Percentiles rank a stretch among this genome's conserved stretches.
These are phyloP conservation scores for Caenorhabditis virilis DNA, from an alignment of 2,888 invertebrate species.

Conservation along the genomic window DNA sequence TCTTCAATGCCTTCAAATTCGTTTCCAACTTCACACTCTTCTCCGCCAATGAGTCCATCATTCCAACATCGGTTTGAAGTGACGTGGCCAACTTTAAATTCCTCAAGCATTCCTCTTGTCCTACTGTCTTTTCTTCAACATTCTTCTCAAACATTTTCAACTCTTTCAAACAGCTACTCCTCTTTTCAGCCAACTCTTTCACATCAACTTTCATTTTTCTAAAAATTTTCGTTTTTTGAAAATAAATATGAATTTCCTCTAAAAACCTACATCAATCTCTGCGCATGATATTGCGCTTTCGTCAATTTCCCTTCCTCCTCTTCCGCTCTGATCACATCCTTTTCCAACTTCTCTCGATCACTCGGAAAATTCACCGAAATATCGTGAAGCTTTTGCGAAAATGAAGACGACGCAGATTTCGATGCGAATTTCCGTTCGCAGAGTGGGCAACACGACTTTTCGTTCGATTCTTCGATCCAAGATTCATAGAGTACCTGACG, in stretches of 20 bases:
- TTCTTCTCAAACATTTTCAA: conserved; percentile 11
- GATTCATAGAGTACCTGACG: conserved; percentile 47
- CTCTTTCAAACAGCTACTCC: neutral
- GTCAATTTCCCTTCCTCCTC: conserved; percentile 13
- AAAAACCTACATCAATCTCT: neutral
- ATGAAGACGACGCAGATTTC: conserved; percentile 34
- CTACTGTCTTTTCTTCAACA: conserved; percentile 8
- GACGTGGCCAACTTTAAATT: neutral
- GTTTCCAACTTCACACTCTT: conserved; percentile 2
- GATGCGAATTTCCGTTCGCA: conserved; percentile 54
- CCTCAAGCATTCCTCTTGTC: conserved; percentile 3
- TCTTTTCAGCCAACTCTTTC: neutral
- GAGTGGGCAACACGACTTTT: conserved; percentile 52
- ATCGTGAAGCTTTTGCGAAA: conserved; percentile 36
- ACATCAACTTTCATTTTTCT: neutral
- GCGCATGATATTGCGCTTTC: conserved; percentile 13
- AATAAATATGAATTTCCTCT: neutral
- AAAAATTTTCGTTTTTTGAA: neutral
- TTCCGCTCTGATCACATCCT: conserved; percentile 8
- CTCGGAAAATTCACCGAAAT: conserved; percentile 42
- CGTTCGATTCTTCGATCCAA: conserved; percentile 43
- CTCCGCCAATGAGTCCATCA: conserved; percentile 31
- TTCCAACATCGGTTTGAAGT: conserved; percentile 39
- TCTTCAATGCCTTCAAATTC: neutral
- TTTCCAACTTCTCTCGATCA: conserved; percentile 28